phyloP scores from a whole-genome alignment of 2,113 vertebrate genomes.

The Plestiodon gilberti region DNA sequence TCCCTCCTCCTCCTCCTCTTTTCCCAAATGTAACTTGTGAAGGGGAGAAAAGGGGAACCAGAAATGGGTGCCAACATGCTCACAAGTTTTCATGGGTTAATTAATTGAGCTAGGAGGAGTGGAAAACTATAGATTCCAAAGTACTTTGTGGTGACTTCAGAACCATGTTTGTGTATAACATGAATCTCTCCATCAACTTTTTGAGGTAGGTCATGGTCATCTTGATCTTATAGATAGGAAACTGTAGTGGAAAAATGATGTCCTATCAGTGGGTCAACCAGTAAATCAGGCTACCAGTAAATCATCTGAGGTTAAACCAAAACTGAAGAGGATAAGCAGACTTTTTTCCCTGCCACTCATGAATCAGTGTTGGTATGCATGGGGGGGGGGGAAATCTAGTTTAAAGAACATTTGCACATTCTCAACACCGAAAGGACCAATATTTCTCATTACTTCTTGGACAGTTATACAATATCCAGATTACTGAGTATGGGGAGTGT shows the following conservation, averaged over 20 bases:
- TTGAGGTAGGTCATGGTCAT: neutral
- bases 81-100: neutral
- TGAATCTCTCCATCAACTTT: neutral
- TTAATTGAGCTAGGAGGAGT: neutral
- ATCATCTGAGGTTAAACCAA: neutral
- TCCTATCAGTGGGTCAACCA: neutral
- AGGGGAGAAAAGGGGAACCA: neutral
- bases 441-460: slow-evolving; percentile 24
- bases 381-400: neutral
- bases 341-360: neutral
- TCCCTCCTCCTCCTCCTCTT: neutral
- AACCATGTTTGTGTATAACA: too few species aligned
- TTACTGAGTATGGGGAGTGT: neutral
- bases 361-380: neutral
- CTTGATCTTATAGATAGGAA: neutral
- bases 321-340: too few species aligned
- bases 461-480: neutral
- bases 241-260: neutral
- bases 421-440: neutral
- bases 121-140: too few species aligned
- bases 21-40: neutral
- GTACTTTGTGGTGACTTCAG: too few species aligned
- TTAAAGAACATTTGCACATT: neutral
- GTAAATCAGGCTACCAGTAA: neutral
- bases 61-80: too few species aligned